phyloP scores from a whole-genome alignment of 2,888 invertebrate genomes.

The Ypsolopha scabrella region DNA sequence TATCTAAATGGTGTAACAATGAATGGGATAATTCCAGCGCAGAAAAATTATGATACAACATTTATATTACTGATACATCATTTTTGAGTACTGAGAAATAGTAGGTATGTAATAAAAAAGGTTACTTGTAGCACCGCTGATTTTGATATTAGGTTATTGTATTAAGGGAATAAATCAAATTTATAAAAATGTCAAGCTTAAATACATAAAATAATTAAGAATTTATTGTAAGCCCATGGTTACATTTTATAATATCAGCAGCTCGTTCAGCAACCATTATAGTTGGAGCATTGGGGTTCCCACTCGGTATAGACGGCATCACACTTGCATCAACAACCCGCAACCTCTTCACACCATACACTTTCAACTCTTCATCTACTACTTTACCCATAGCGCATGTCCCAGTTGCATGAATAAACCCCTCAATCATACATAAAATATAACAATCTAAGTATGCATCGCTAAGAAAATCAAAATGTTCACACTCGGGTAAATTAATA shows the following conservation, averaged over 20 bases:
- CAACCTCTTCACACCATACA: background rate
- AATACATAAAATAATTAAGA: too few species aligned
- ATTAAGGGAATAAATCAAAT: too few species aligned
- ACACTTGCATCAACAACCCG: background rate
- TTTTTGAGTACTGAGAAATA: too few species aligned
- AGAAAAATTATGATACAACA: too few species aligned
- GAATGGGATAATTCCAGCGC: too few species aligned
- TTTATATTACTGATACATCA: too few species aligned
- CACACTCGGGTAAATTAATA: background rate
- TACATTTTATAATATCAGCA: background rate
- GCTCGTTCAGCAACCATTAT: background rate
- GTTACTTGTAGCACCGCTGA: too few species aligned
- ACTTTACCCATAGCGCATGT: conserved; percentile 1
- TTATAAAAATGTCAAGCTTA: too few species aligned
- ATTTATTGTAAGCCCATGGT: background rate
- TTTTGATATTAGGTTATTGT: too few species aligned
- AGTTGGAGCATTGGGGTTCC: background rate
- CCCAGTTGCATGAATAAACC: background rate
- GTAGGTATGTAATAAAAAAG: too few species aligned
- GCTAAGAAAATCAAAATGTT: background rate
- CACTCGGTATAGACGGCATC: background rate
- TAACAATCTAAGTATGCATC: conserved; percentile 1
- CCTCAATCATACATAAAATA: background rate
- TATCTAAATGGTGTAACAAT: too few species aligned
- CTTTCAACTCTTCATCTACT: background rate